Evolutionary conservation across 1,140 invertebrate species (phyloP).

Genomic region (Melitaea cinxia): DNA sequence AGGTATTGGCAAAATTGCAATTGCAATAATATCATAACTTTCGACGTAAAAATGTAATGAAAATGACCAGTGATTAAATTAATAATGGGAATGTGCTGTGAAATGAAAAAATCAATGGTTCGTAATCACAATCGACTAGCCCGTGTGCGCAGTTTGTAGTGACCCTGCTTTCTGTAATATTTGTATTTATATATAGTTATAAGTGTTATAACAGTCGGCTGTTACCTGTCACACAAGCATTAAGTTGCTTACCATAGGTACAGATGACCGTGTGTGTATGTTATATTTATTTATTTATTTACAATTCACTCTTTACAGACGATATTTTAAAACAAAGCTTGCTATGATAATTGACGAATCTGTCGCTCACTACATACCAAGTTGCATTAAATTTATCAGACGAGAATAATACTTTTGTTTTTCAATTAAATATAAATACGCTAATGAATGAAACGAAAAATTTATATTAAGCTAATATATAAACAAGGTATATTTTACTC

Average conservation of each 20-base stretch:
- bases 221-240: no score
- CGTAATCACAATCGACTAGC: no score
- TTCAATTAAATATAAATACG: neutral
- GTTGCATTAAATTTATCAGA: constrained; percentile 24
- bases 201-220: no score
- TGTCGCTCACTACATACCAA: constrained; percentile 15
- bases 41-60: constrained; percentile 9
- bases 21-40: constrained; percentile 4
- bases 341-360: constrained; percentile 32
- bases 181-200: no score
- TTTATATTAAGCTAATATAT: neutral
- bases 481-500: no score
- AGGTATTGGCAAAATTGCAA: neutral
- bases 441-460: neutral
- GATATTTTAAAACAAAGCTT: constrained; percentile 36
- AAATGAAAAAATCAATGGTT: constrained; percentile 26
- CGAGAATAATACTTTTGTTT: constrained; percentile 20
- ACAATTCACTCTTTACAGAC: constrained; percentile 28
- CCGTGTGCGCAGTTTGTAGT: no score
- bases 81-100: constrained; percentile 32
- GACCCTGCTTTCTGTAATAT: no score
- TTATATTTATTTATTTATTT: no score
- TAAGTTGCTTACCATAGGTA: no score
- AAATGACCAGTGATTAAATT: constrained; percentile 22
- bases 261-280: no score